phyloP scores from a whole-genome alignment of 2,113 vertebrate species.

The Clarias magur region DNA sequence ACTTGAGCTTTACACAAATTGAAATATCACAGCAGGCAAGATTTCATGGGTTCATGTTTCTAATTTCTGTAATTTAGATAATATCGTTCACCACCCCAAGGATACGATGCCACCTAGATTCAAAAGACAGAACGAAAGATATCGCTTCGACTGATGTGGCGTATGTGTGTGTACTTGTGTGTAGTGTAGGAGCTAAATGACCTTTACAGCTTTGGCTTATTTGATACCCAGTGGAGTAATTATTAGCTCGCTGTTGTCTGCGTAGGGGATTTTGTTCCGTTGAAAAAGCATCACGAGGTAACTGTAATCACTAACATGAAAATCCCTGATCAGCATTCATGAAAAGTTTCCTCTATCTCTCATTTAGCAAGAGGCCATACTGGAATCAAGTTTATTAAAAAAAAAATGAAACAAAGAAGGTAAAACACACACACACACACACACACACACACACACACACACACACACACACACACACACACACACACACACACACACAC shows the following conservation, averaged over 20 bases:
- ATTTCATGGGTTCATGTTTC: background rate
- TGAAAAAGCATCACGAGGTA: background rate
- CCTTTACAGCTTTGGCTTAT: constrained; percentile 18
- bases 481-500: no score
- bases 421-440: background rate
- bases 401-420: background rate
- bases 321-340: background rate
- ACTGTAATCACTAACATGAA: background rate
- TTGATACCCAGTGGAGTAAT: constrained; percentile 3
- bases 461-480: no score
- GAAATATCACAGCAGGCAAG: background rate
- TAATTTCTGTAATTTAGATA: background rate
- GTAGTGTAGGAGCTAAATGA: constrained; percentile 13
- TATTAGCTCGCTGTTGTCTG: background rate
- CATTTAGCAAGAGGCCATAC: background rate
- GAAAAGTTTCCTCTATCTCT: background rate
- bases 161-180: background rate
- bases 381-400: background rate
- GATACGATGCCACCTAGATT: background rate
- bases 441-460: no score
- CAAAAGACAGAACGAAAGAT: background rate
- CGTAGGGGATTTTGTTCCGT: background rate
- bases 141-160: background rate
- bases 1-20: background rate
- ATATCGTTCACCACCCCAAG: no score